Evolutionary conservation across 2,888 invertebrate species (phyloP).

Genomic region (Anoplius nigerrimus): DNA sequence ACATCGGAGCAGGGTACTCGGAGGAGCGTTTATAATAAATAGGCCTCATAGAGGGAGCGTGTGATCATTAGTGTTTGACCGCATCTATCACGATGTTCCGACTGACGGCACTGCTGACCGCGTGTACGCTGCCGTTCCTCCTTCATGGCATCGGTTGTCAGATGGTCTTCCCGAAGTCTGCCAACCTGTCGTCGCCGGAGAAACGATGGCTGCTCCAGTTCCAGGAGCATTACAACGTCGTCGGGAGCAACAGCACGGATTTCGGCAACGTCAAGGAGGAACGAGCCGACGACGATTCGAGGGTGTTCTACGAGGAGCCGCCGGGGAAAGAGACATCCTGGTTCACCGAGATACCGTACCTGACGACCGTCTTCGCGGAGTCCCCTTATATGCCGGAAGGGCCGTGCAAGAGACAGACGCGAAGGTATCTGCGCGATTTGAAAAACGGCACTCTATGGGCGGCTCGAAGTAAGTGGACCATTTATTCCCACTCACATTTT

Average conservation of each 20-base stretch:
- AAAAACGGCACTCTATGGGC: slow-evolving; percentile 65
- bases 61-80: no score
- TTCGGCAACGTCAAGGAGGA: neutral
- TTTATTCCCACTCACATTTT: no score
- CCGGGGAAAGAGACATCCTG: slow-evolving; percentile 21
- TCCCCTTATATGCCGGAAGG: slow-evolving; percentile 55
- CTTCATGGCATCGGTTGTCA: neutral
- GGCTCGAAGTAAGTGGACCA: slow-evolving; percentile 59
- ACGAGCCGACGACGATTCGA: no score
- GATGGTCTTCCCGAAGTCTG: no score
- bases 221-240: neutral
- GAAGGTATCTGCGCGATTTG: slow-evolving; percentile 55
- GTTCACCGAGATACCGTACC: slow-evolving; percentile 54
- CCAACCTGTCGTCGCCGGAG: slow-evolving; percentile 6
- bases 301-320: neutral
- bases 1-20: no score
- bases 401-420: slow-evolving; percentile 57
- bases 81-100: no score
- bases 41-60: no score
- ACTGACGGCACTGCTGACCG: no score
- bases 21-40: no score
- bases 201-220: slow-evolving; percentile 18
- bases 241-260: neutral
- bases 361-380: slow-evolving; percentile 54
- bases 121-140: no score